A percentile compares a stretch with the other conserved stretches of the same genome.
These are phyloP conservation scores for Blera fallax DNA, from an alignment of 2,888 invertebrate genomes.

Conservation along the genomic window DNA sequence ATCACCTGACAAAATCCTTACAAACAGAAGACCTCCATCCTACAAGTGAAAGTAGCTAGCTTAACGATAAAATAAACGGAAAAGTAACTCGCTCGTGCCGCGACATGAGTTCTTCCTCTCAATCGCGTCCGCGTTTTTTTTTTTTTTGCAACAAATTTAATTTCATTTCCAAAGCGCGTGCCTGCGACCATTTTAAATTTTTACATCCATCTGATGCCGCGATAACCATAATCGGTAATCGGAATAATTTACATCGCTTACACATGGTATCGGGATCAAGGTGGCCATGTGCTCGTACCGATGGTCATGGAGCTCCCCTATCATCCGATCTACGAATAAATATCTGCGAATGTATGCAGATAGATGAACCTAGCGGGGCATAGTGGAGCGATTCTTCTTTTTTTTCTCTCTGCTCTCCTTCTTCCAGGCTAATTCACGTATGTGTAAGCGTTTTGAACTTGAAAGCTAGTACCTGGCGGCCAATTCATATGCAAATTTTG, in stretches of 20 bases:
- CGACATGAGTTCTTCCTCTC: slow-evolving; percentile 8
- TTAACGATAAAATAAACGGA: not conserved
- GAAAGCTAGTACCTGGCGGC: slow-evolving; percentile 18
- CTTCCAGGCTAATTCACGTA: not conserved
- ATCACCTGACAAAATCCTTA: not conserved
- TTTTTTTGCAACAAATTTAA: slow-evolving; percentile 9
- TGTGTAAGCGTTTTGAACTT: slow-evolving; percentile 37
- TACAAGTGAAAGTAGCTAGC: slow-evolving; percentile 26
- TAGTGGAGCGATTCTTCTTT: not conserved
- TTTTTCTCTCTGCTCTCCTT: not conserved
- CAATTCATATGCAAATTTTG: slow-evolving; percentile 24
- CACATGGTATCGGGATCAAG: slow-evolving; percentile 53
- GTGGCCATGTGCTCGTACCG: slow-evolving; percentile 30
- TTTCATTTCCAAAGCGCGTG: slow-evolving; percentile 34
- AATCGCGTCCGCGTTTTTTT: not conserved
- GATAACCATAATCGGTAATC: slow-evolving; percentile 66
- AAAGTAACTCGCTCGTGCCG: slow-evolving; percentile 7
- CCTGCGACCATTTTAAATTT: slow-evolving; percentile 27
- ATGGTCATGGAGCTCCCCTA: slow-evolving; percentile 22
- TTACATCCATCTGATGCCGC: slow-evolving; percentile 46
- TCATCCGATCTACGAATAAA: slow-evolving; percentile 38
- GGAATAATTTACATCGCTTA: slow-evolving; percentile 58
- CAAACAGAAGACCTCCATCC: not conserved
- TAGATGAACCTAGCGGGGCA: slow-evolving; percentile 25
- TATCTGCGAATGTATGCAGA: not conserved